Percentiles rank a stretch among this genome's conserved stretches.
phyloP scores from a whole-genome alignment of 2,797 vertebrate species.

The Cryptoblepharus egeriae region DNA sequence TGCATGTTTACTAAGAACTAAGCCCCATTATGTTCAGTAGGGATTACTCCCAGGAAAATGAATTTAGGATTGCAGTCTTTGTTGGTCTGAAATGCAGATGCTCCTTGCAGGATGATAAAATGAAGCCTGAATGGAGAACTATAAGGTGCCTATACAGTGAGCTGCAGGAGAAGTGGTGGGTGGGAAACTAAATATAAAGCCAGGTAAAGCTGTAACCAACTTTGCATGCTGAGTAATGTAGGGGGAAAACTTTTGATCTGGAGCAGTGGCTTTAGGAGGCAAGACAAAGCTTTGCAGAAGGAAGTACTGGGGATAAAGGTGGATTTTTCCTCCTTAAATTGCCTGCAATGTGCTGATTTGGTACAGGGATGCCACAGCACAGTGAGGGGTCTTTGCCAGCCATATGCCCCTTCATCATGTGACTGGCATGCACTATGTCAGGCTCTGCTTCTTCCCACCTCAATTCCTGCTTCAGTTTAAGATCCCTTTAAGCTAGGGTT shows the following conservation, averaged over 20 bases:
- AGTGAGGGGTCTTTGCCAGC: not conserved
- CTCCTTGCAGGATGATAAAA: not conserved
- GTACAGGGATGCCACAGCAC: not conserved
- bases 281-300: not conserved
- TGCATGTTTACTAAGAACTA: too few species aligned
- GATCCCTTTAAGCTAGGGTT: not conserved
- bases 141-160: not conserved
- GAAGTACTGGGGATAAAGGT: not conserved
- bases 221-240: not conserved
- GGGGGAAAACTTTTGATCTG: too few species aligned
- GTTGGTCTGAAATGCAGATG: not conserved
- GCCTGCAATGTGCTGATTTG: slow-evolving; percentile 2
- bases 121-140: not conserved
- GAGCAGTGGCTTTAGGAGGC: not conserved
- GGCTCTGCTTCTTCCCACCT: not conserved
- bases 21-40: too few species aligned
- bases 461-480: not conserved
- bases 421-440: not conserved
- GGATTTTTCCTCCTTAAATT: not conserved
- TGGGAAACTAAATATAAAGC: not conserved
- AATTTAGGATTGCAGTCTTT: too few species aligned
- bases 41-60: too few species aligned
- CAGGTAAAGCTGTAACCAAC: not conserved
- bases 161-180: not conserved
- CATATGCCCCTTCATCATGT: not conserved